Evolutionary conservation across 2,113 vertebrate species (phyloP), one percentile per base, ranked within the genome.

Genomic region (Otocyon megalotis): DNA sequence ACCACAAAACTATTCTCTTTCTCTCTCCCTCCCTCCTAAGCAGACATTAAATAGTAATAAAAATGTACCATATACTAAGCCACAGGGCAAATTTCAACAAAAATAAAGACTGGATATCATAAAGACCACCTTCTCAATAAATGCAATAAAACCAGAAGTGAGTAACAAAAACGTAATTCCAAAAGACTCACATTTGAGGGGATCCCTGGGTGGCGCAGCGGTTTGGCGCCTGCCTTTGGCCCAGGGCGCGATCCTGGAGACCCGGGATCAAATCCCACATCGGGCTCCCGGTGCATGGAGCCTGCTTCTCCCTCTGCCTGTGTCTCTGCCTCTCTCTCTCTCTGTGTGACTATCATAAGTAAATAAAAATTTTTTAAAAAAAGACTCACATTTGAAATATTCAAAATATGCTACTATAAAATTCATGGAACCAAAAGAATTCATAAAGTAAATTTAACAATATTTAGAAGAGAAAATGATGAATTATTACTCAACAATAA

Each of bases 391-490:
- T 37, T 80, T 80, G 30, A 80, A 87, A 50, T 80, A 48, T 60
- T 93, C 37, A 48, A 81, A 88, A 81, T 14, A 71, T n/a, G 28
- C 30, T 62, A 81, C 20, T 53, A 50, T 20, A 82, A 8, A 92
- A 69, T 81, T 71, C 37, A 16, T n/a, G 12, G 53, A 60, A 30
- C 62, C 87, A 80, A 93, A 88, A 80, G 30, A 71, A 94, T 60
- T 35, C 62, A 67, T 86, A 76, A 43, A 77, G 19, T 43, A 77
- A 65, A 79, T 54, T 43, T 67, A 15, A 79, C 65, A 88, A 94
- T 81, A 71, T 76, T 76, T 76, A 80, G 76, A 92, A 92, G 53
- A 77, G 48, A 93, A 92, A 62, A 83, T 35, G 35, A 50, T n/a
- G 79, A 87, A 77, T 69, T 16, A 60, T 32, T 94, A 80, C 30